Evolutionary conservation across 2,888 invertebrate species (phyloP).

Genomic region (Silvanus unidentatus): DNA sequence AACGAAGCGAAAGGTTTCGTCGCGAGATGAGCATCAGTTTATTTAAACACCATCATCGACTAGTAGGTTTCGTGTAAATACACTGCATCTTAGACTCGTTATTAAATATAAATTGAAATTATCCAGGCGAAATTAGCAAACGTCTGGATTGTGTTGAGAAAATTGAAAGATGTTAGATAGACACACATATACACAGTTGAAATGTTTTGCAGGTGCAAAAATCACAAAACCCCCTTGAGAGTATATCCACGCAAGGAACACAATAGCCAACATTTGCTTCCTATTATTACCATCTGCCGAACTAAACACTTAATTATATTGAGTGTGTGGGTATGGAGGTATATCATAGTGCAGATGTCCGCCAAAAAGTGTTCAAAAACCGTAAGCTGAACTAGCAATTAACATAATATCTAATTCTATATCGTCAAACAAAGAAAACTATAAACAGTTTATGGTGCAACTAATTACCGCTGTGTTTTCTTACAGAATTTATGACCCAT

Average conservation of each 20-base stretch:
- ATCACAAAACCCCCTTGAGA: slow-evolving; percentile 2
- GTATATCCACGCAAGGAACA: no score
- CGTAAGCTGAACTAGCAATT: no score
- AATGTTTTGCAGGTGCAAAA: slow-evolving; percentile 7
- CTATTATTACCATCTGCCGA: no score
- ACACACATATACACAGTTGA: slow-evolving; percentile 14
- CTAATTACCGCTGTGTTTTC: not conserved
- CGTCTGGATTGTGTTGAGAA: slow-evolving; percentile 3
- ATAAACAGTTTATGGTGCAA: no score
- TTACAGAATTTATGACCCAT: slow-evolving; percentile 4
- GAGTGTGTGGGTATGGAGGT: no score
- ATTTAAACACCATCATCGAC: slow-evolving; percentile 4
- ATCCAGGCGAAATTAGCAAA: slow-evolving; percentile 11
- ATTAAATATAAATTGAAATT: slow-evolving; percentile 12
- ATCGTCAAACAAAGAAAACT: no score
- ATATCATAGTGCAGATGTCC: no score
- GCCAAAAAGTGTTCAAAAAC: no score
- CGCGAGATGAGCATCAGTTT: not conserved
- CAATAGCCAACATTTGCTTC: no score
- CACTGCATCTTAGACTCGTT: not conserved
- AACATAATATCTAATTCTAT: no score
- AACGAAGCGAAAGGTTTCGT: slow-evolving; percentile 3
- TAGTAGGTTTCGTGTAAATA: no score
- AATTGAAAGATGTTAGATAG: slow-evolving; percentile 1
- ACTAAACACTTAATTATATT: no score